Conservation (phyloP, 1,140 invertebrate genomes). For the Hyposmocoma kahamanoa region DNA sequence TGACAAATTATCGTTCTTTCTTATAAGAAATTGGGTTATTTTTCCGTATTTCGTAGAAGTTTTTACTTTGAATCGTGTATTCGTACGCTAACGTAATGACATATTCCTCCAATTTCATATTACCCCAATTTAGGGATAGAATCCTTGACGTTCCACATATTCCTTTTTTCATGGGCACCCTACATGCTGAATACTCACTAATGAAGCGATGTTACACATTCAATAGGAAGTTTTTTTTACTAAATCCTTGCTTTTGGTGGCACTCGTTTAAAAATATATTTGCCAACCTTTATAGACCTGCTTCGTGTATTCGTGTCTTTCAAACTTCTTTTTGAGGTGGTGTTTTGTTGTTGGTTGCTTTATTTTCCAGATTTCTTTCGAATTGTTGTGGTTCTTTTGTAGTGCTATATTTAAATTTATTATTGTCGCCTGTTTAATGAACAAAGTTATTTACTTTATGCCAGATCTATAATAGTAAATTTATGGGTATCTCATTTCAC, state of each 20-base stretch:
- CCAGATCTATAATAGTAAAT: too few species aligned
- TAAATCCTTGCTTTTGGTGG: slow-evolving; percentile 6
- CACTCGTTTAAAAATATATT: too few species aligned
- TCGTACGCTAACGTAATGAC: not conserved
- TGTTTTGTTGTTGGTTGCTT: too few species aligned
- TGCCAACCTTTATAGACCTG: too few species aligned
- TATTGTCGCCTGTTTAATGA: too few species aligned
- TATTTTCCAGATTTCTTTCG: too few species aligned
- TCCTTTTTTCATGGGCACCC: not conserved
- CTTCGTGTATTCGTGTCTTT: too few species aligned
- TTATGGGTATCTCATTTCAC: too few species aligned
- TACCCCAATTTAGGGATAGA: not conserved
- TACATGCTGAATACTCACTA: slow-evolving; percentile 36
- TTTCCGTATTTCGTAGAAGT: not conserved
- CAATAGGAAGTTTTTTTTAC: slow-evolving; percentile 35
- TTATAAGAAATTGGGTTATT: not conserved
- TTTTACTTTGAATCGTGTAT: not conserved
- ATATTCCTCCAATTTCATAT: not conserved
- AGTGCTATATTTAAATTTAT: too few species aligned
- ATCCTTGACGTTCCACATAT: not conserved
- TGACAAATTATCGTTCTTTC: not conserved
- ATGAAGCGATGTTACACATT: slow-evolving; percentile 42
- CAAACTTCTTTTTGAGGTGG: too few species aligned
- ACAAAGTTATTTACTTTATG: too few species aligned
- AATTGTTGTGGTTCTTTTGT: too few species aligned